phyloP scores from a whole-genome alignment of 2,113 vertebrate species.

The Ptilonorhynchus violaceus region DNA sequence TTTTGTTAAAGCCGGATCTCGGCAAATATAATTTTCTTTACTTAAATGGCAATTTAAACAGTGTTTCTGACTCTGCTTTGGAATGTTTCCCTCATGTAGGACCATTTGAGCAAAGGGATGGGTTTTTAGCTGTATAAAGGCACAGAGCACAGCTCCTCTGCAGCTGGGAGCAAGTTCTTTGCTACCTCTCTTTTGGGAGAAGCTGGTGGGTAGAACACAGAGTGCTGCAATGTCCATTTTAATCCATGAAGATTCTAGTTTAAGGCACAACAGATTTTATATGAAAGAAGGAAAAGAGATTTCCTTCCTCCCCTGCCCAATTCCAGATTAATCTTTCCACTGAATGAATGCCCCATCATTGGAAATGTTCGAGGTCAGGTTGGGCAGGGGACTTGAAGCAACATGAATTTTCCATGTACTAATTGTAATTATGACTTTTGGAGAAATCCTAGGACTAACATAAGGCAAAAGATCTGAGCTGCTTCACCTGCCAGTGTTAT shows the following conservation, averaged over 20 bases:
- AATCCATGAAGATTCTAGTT: neutral
- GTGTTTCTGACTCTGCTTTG: neutral
- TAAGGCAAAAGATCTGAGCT: neutral
- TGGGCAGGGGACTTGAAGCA: neutral
- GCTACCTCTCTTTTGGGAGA: neutral
- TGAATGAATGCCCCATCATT: accelerated
- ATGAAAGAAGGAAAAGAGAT: neutral
- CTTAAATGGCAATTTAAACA: conserved; percentile 24
- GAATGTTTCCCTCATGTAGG: neutral
- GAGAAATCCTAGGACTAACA: neutral
- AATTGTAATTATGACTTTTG: neutral
- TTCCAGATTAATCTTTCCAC: neutral
- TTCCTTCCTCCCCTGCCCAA: neutral
- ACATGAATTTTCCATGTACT: neutral
- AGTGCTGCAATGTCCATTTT: neutral
- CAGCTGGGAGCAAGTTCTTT: neutral
- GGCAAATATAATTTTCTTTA: conserved; percentile 30
- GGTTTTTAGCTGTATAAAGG: neutral
- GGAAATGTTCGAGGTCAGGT: neutral
- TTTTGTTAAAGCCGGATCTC: conserved; percentile 34
- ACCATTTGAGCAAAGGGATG: neutral
- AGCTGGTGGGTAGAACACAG: neutral
- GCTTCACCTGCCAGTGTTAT: neutral
- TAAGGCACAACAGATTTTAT: neutral
- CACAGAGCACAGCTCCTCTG: neutral